These are phyloP conservation scores for Novumbra hubbsi DNA, from an alignment of 2,797 vertebrate genomes.

Conservation along the genomic window DNA sequence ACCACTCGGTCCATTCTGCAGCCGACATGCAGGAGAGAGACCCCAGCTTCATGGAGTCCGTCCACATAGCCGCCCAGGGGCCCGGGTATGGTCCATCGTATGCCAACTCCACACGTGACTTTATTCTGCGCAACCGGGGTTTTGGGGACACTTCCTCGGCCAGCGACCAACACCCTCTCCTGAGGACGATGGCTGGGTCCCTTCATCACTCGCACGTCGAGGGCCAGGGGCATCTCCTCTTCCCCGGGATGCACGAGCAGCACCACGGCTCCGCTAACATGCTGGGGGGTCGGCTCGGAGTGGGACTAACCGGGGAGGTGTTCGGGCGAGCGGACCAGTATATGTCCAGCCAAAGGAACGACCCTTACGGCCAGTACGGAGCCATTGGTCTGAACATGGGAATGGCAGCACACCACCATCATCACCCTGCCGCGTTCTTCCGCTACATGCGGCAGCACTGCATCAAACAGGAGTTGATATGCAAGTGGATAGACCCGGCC, in stretches of 20 bases:
- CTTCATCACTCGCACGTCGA: constrained; percentile 80
- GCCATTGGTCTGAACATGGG: constrained; percentile 82
- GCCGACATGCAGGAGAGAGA: constrained; percentile 84
- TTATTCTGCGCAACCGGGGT: constrained; percentile 83
- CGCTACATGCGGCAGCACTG: constrained; percentile 88
- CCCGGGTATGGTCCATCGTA: constrained; percentile 82
- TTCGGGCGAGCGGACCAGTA: constrained; percentile 86
- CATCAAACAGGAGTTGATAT: constrained; percentile 88
- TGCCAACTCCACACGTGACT: constrained; percentile 82
- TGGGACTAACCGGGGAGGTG: constrained; percentile 81
- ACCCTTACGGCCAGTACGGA: constrained; percentile 84
- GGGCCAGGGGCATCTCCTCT: constrained; percentile 80
- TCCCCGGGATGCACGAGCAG: constrained; percentile 82
- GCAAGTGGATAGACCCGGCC: constrained; percentile 87
- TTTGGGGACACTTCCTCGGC: constrained; percentile 75
- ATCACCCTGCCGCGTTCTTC: constrained; percentile 79
- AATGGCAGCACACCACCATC: constrained; percentile 79
- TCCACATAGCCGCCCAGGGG: constrained; percentile 80
- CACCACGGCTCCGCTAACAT: constrained; percentile 78
- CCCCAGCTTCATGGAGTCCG: constrained; percentile 81
- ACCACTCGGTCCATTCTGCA: constrained; percentile 71
- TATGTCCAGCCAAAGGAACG: constrained; percentile 80
- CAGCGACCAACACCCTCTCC: constrained; percentile 71
- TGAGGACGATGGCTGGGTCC: constrained; percentile 66
- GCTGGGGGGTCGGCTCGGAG: constrained; percentile 73